phyloP scores from a whole-genome alignment of 2,888 invertebrate species.

The Epirrhoe tristata region DNA sequence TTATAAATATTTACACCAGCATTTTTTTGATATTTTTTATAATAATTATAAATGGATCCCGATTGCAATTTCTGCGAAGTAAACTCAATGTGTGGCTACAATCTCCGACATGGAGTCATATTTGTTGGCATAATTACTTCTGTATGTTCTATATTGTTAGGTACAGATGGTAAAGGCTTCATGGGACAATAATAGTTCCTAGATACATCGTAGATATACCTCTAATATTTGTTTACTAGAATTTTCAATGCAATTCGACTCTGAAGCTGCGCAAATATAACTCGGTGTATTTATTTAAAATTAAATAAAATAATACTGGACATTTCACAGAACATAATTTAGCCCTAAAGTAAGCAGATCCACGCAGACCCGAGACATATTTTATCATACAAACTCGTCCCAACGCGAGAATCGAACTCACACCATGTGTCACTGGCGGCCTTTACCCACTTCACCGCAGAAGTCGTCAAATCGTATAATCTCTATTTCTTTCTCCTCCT shows the following conservation, averaged over 20 bases:
- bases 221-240: background rate
- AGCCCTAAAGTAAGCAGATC: no score
- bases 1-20: constrained; percentile 4
- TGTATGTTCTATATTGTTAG: constrained; percentile 9
- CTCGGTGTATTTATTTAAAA: no score
- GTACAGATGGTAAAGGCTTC: background rate
- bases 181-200: background rate
- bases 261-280: no score
- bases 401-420: no score
- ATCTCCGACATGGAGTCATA: constrained; percentile 28
- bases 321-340: no score
- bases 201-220: constrained; percentile 1
- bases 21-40: background rate
- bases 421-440: no score
- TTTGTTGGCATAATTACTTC: constrained; percentile 22
- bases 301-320: no score
- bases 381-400: no score
- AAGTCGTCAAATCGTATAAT: no score
- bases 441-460: no score
- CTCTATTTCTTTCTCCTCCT: no score
- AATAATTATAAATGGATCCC: constrained; percentile 4
- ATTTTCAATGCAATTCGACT: background rate
- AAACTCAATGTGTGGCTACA: constrained; percentile 37
- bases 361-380: no score
- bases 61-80: constrained; percentile 30